Base-by-base conservation (phyloP, 2,113 vertebrate genomes). In the Percina caprodes region DNA sequence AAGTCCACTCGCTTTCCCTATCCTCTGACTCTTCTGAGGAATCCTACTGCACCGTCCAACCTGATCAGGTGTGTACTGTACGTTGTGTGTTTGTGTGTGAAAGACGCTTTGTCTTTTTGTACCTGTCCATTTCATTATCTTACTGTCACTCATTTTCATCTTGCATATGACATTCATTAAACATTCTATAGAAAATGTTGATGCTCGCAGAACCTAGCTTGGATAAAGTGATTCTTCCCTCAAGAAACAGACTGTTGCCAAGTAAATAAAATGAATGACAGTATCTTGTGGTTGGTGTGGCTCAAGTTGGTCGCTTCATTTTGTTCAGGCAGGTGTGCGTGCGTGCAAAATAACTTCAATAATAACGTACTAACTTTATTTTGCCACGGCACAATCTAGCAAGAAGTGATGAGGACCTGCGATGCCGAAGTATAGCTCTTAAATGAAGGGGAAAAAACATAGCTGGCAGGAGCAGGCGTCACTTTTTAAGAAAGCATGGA, bases 11-110 rank as follows among this genome's bases (percentile, higher is more conserved):
- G 0, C 90, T 97, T 55, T 98, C 97, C 10, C 62, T 96, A 76
- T 97, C 97, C 84, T 97, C 97, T 0, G 96, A 97, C 73, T 97
- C 97, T 78, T 94, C 97, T 0, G 95, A 96, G 2, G 96, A 96
- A 74, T 97, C 97, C 78, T 97, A 96, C 39, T 95, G 95, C 83
- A 97, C 97, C 46, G 95, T 98, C 62, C 94, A 89, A 42, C 93
- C 94, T 0, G 95, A 97, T n/a, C 96, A 97, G 96, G 97, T 98
- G 62, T 89, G 93, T 93, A 89, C 69, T 21, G 24, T 42, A 11
- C 16, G 1, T 6, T 70, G 18, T 80, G 30, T 1, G 5, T 42
- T 10, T 6, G 19, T 51, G 46, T 74, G 52, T 73, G 48, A 35
- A 6, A 49, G 48, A 45, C 9, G 2, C 24, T 52, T 15, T 73